Percentiles rank a stretch among this genome's conserved stretches.
phyloP scores from a whole-genome alignment of 2,888 invertebrate genomes.

The Anthrax anthrax region DNA sequence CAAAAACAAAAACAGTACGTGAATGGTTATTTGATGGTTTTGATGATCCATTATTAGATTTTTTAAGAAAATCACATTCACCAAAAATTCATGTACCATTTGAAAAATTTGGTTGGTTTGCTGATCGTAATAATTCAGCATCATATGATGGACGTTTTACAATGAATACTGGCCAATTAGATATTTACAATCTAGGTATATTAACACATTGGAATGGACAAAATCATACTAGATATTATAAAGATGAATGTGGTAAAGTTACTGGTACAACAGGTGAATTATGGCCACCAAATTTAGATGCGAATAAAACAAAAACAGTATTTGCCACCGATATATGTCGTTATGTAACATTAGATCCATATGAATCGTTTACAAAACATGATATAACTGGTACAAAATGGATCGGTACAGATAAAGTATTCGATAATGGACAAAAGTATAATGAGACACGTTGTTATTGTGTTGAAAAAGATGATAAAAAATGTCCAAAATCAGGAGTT shows the following conservation, averaged over 20 bases:
- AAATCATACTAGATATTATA: slow-evolving; percentile 40
- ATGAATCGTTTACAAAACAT: slow-evolving; percentile 16
- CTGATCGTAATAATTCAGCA: slow-evolving; percentile 57
- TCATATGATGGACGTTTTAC: slow-evolving; percentile 64
- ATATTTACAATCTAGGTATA: slow-evolving; percentile 51
- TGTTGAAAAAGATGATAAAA: slow-evolving; percentile 30
- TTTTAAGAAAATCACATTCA: slow-evolving; percentile 38
- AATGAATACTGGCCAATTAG: slow-evolving; percentile 55
- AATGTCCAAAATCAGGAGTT: slow-evolving; percentile 44
- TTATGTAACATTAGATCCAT: slow-evolving; percentile 37
- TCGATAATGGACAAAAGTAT: slow-evolving; percentile 56
- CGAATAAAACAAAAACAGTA: slow-evolving; percentile 43
- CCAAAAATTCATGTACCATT: slow-evolving; percentile 43
- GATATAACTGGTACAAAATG: slow-evolving; percentile 25
- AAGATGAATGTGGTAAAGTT: slow-evolving; percentile 48
- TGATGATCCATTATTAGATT: slow-evolving; percentile 52
- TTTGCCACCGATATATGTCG: slow-evolving; percentile 71
- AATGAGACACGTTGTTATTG: slow-evolving; percentile 55
- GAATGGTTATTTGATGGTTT: slow-evolving; percentile 72
- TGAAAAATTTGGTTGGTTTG: slow-evolving; percentile 74
- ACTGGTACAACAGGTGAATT: slow-evolving; percentile 66
- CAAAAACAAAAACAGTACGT: slow-evolving; percentile 46
- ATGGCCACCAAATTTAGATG: slow-evolving; percentile 48
- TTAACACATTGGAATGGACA: slow-evolving; percentile 56
- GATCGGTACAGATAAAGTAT: slow-evolving; percentile 44